Percentiles rank a stretch among this genome's conserved stretches.
phyloP scores from a whole-genome alignment of 2,888 invertebrate genomes.

The Drosophila melanosoma region DNA sequence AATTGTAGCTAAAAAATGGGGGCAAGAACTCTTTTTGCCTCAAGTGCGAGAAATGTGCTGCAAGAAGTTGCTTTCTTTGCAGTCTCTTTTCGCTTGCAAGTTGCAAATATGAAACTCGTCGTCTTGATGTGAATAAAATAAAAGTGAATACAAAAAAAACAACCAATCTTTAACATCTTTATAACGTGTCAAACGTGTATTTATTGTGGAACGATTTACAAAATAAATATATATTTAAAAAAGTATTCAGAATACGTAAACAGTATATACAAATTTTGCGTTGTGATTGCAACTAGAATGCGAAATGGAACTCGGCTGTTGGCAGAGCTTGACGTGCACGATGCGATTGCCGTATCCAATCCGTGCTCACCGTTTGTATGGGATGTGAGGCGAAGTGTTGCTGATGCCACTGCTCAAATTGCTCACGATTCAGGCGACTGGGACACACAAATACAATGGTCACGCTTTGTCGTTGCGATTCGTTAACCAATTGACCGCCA shows the following conservation, averaged over 20 bases:
- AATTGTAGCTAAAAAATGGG: neutral
- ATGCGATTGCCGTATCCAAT: conserved; percentile 54
- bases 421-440: neutral
- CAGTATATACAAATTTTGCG: neutral
- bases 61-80: conserved; percentile 1
- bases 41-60: neutral
- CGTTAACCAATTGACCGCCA: conserved; percentile 63
- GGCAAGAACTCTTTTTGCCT: neutral
- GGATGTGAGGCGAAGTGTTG: conserved; percentile 1
- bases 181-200: neutral
- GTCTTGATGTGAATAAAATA: conserved; percentile 26
- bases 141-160: conserved; percentile 4
- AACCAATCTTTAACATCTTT: neutral
- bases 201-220: neutral
- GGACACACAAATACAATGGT: conserved; percentile 35
- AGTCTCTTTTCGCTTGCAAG: conserved; percentile 17
- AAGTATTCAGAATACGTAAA: neutral
- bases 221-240: neutral
- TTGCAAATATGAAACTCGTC: conserved; percentile 1
- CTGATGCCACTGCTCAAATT: conserved; percentile 33
- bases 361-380: conserved; percentile 23
- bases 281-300: conserved; percentile 13
- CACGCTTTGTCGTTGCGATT: neutral
- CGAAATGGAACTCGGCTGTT: conserved; percentile 7
- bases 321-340: conserved; percentile 14